phyloP scores from a whole-genome alignment of 1,140 invertebrate genomes.

The Drosophila ananassae region DNA sequence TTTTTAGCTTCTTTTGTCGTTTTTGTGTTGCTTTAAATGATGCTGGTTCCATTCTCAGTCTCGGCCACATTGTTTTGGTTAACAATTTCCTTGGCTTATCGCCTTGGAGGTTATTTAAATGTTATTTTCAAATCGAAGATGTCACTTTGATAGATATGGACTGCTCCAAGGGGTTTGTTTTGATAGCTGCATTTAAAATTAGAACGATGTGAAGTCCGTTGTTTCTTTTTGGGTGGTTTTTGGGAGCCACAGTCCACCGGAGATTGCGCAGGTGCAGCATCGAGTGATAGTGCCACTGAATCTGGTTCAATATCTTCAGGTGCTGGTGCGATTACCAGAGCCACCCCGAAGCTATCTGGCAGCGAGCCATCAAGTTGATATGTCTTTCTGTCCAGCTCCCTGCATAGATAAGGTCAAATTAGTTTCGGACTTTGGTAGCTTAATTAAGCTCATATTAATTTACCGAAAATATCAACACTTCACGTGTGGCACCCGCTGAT shows the following conservation, averaged over 20 bases:
- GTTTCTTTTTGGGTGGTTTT: neutral
- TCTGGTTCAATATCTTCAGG: neutral
- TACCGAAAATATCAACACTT: slow-evolving; percentile 22
- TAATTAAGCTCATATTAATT: slow-evolving; percentile 47
- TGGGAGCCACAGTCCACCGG: slow-evolving; percentile 18
- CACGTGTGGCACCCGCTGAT: slow-evolving; percentile 8
- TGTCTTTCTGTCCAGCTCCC: neutral
- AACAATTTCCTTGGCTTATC: no score
- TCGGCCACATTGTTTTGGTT: no score
- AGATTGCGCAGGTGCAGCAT: slow-evolving; percentile 37
- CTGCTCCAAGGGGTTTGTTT: slow-evolving; percentile 32
- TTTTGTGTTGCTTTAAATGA: no score
- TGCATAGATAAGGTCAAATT: slow-evolving; percentile 40
- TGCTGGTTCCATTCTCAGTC: no score
- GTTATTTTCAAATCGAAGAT: neutral
- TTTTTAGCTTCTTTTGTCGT: no score
- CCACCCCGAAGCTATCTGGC: slow-evolving; percentile 14
- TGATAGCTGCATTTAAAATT: slow-evolving; percentile 22
- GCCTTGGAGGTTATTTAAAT: slow-evolving; percentile 2
- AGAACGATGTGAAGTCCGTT: neutral
- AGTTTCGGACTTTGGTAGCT: slow-evolving; percentile 33
- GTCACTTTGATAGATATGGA: slow-evolving; percentile 16
- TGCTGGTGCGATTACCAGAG: neutral
- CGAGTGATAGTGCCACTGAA: neutral
- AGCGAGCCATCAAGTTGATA: neutral